Base-by-base conservation (phyloP, 2,797 vertebrate species). In the Psittacula derbiana region DNA sequence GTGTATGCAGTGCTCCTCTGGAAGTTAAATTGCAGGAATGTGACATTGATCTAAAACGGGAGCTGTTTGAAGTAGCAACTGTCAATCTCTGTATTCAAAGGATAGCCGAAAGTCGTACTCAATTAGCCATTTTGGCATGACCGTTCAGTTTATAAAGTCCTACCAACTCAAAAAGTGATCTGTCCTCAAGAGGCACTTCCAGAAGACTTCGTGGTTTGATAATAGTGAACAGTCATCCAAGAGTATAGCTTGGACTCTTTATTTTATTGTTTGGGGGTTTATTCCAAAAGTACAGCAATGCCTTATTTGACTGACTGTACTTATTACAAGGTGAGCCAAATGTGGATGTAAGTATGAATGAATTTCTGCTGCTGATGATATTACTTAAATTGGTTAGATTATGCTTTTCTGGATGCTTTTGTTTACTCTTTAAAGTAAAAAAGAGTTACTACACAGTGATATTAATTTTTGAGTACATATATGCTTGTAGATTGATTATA, bases 11-110 rank as follows among this genome's bases (percentile, higher is more conserved):
- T 97, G 96, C 97, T 98, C 98, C 97, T 98, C 97, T 97, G 96
- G 97, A 98, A 98, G 98, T 98, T 98, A 98, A 98, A 98, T 98
- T 97, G 90, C 96, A 98, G 98, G 98, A 98, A 98, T 98, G 98
- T 98, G 98, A 98, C 98, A 98, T 84, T 97, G 96, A 95, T 98
- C 97, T 97, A 94, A 93, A 92, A 87, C 33, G 86, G 36, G 90
- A 96, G 49, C 86, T 97, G 96, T 98, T 98, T 98, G 98, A 99
- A 98, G 88, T 40, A 93, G 97, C 98, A 97, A 98, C 98, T 98
- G 98, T 95, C 97, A 98, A 97, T 96, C 97, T 96, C 89, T 76
- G 93, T 88, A 97, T 98, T 97, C 98, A 98, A 98, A 98, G 98
- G 96, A 97, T 97, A 97, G 92, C 95, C 96, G 97, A 78, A 86